Base-by-base conservation (phyloP, 2,797 vertebrate genomes). In the Protosalanx chinensis region DNA sequence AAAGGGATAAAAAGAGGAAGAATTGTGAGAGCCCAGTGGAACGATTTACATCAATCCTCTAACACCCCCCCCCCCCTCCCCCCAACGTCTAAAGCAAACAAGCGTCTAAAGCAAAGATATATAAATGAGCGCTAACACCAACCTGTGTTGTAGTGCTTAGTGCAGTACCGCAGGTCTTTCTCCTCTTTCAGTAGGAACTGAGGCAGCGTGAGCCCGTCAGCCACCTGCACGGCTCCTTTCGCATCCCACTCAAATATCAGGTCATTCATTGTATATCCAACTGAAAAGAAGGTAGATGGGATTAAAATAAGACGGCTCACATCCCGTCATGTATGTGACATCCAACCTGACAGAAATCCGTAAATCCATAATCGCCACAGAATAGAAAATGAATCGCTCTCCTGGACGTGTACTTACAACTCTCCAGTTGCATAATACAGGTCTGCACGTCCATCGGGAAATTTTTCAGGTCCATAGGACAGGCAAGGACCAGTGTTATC, bases 381-480 rank as follows among this genome's bases (percentile, higher is more conserved):
- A 82, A 84, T 81, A 82, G 84, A 84, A 81, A 76, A 72, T 76
- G 66, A 49, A 68, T 70, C 68, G 67, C 71, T 23, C 2, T 29
- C n/a, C 37, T 46, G 16, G 27, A 27, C 61, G 56, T 61, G 74
- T 82, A 96, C 97, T 97, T 90, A 99, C 97, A 99, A 92, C 97
- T 99, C 91, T 99, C 97, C 75, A 99, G 90, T 89, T 99, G 97
- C 97, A 99, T 99, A 88, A 98, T 98, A 81, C 97, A 99, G 0
- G 97, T 99, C 93, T 99, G 97, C n/a, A 98, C 97, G 0, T 99
- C 97, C 97, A 98, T 99, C 4, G 97, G 97, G 85, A 99, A 99
- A 83, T 98, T 98, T 93, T 98, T 99, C 90, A 99, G 90, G 81
- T 91, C 90, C 96, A 98, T 97, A 49, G 96, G 96, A 84, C 96